Conservation (phyloP, 2,888 invertebrate genomes). For the Chrysolina haemoptera region DNA sequence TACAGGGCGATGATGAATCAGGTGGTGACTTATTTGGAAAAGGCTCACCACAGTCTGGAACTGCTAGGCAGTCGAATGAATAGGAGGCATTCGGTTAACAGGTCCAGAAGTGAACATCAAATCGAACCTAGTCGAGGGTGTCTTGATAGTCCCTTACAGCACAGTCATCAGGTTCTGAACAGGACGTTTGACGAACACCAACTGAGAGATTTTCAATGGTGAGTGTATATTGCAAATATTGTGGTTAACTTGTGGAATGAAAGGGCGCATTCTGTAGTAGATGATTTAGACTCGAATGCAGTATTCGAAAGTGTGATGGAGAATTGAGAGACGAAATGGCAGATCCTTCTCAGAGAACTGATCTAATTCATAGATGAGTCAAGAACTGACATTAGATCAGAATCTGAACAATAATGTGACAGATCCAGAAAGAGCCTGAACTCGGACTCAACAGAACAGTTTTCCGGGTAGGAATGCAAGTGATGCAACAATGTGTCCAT, state of each 20-base stretch:
- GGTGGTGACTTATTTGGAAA: slow-evolving; percentile 79
- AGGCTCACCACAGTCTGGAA: slow-evolving; percentile 78
- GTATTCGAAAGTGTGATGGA: too few species aligned
- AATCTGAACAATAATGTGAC: too few species aligned
- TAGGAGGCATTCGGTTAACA: slow-evolving; percentile 66
- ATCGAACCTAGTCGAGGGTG: slow-evolving; percentile 43
- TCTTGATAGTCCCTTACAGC: slow-evolving; percentile 26
- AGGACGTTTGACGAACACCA: slow-evolving; percentile 63
- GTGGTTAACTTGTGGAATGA: background rate
- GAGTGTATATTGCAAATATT: slow-evolving; percentile 46
- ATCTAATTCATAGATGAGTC: too few species aligned
- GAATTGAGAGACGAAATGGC: too few species aligned
- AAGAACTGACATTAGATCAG: too few species aligned
- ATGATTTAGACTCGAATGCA: too few species aligned
- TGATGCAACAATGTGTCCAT: too few species aligned
- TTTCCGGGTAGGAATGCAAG: too few species aligned
- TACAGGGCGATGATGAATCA: slow-evolving; percentile 82
- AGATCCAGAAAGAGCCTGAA: too few species aligned
- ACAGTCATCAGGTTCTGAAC: slow-evolving; percentile 10
- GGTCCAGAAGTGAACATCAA: slow-evolving; percentile 73
- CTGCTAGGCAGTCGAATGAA: slow-evolving; percentile 68
- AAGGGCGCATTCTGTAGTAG: too few species aligned
- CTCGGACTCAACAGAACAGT: too few species aligned
- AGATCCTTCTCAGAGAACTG: too few species aligned
- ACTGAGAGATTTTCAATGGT: slow-evolving; percentile 76